Percentiles rank a stretch among this genome's conserved stretches.
Conservation (phyloP, 2,113 vertebrate species). For the Platichthys stellatus region DNA sequence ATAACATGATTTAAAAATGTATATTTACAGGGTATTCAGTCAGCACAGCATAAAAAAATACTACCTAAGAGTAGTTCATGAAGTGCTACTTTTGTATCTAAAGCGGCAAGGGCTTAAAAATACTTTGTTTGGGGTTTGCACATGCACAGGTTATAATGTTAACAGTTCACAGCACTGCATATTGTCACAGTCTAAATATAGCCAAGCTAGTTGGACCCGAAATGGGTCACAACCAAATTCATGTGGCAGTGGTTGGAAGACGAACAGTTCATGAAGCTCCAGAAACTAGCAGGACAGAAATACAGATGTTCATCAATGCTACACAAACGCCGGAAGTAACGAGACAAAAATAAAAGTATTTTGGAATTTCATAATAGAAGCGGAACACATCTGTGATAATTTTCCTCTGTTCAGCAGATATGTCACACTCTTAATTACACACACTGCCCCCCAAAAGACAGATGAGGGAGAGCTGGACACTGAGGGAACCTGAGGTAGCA, state of each 20-base stretch:
- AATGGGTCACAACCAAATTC: conserved; percentile 22
- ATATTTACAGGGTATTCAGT: conserved; percentile 72
- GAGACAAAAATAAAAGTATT: neutral
- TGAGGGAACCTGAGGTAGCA: conserved; percentile 85
- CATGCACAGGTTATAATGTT: conserved; percentile 40
- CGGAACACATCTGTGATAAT: neutral
- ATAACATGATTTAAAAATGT: conserved; percentile 24
- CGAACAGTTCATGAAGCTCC: neutral
- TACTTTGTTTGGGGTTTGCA: conserved; percentile 27
- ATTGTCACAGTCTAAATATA: conserved; percentile 59
- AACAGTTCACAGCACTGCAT: conserved; percentile 30
- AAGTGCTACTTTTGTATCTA: conserved; percentile 55
- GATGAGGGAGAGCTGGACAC: conserved; percentile 28
- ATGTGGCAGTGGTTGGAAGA: neutral
- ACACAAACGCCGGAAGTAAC: neutral
- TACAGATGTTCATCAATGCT: neutral
- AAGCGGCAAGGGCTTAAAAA: conserved; percentile 52
- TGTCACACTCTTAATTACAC: conserved; percentile 32
- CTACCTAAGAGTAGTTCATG: conserved; percentile 30
- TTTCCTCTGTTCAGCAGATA: neutral
- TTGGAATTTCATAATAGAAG: neutral
- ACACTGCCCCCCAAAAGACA: conserved; percentile 23
- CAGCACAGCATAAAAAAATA: conserved; percentile 49
- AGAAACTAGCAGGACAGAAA: neutral
- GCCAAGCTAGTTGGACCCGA: conserved; percentile 33